Base-by-base conservation (phyloP, 1,140 invertebrate species). In the Batillaria attramentaria region DNA sequence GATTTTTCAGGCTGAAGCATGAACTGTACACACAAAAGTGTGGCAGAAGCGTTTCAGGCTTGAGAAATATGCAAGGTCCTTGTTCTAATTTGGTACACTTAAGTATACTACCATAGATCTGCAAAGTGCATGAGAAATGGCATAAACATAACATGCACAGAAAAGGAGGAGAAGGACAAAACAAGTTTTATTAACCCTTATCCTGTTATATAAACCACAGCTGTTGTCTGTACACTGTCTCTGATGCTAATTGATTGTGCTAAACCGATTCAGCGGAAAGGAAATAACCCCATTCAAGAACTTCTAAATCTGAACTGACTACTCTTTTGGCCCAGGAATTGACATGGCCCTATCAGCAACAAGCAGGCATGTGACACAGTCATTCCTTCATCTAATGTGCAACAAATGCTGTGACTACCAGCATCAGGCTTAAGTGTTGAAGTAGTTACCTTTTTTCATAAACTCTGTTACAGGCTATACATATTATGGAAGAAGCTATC, bases 401-500 rank as follows among this genome's bases (percentile, higher is more conserved):
- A n/a, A 20, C 18, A 66, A 35, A 18, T 31, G 33, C 1, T 31
- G 2, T 66, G 16, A n/a, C 18, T 39, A n/a, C 18, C 20, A 72
- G 18, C 20, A 37, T 16, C 35, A 1, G 18, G 16, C 31, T 24
- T 18, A 37, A 69, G 33, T 24, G 46, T 18, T 75, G 13, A 37
- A 28, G 37, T 75, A 6, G 6, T 35, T 74, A 35, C 10, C 39
- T 57, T 75, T 60, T n/a, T 39, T 13, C 41, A 3, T 42, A 33
- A 50, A 41, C 16, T 28, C 41, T 24, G 72, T 50, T 73, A 50
- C 81, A 90, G 87, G 88, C 87, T 37, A 82, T 87, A 10, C 69
- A 83, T 0, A 89, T 90, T 54, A 86, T 90, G 86, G 83, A 88
- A 41, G 83, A 78, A 65, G 83, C 86, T 33, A 82, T 89, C 28